phyloP scores from a whole-genome alignment of 1,140 invertebrate genomes.

The Drosophila takahashii region DNA sequence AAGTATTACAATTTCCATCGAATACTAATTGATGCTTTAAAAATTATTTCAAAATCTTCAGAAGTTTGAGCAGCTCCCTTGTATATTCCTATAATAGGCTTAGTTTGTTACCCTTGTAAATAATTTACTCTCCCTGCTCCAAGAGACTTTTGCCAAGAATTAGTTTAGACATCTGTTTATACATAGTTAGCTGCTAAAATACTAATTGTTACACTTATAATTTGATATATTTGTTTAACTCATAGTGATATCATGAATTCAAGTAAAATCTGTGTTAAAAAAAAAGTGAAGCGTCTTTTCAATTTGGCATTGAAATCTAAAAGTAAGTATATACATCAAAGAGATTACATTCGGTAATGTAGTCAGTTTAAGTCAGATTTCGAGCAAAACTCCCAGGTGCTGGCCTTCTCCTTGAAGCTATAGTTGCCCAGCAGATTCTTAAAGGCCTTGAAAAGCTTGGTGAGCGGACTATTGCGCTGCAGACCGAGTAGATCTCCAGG shows the following conservation, averaged over 20 bases:
- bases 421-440: slow-evolving; percentile 64
- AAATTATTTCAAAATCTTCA: neutral
- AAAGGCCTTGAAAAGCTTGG: slow-evolving; percentile 62
- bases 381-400: slow-evolving; percentile 28
- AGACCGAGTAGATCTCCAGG: slow-evolving; percentile 34
- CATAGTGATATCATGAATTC: slow-evolving; percentile 3
- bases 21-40: neutral
- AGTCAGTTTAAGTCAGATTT: neutral
- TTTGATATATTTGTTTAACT: slow-evolving; percentile 26
- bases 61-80: neutral
- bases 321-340: slow-evolving; percentile 1
- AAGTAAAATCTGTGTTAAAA: slow-evolving; percentile 9
- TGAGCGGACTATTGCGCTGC: slow-evolving; percentile 58
- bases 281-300: neutral
- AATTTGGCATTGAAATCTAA: slow-evolving; percentile 4
- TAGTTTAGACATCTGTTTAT: slow-evolving; percentile 9
- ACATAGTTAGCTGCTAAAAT: slow-evolving; percentile 8
- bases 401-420: slow-evolving; percentile 59
- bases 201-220: slow-evolving; percentile 16
- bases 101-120: slow-evolving; percentile 14
- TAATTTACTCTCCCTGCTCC: slow-evolving; percentile 7
- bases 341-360: neutral
- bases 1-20: too few species aligned
- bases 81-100: neutral
- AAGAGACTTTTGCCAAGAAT: slow-evolving; percentile 10